Base-by-base conservation (phyloP, 2,113 vertebrate genomes). In the Mesocricetus auratus region DNA sequence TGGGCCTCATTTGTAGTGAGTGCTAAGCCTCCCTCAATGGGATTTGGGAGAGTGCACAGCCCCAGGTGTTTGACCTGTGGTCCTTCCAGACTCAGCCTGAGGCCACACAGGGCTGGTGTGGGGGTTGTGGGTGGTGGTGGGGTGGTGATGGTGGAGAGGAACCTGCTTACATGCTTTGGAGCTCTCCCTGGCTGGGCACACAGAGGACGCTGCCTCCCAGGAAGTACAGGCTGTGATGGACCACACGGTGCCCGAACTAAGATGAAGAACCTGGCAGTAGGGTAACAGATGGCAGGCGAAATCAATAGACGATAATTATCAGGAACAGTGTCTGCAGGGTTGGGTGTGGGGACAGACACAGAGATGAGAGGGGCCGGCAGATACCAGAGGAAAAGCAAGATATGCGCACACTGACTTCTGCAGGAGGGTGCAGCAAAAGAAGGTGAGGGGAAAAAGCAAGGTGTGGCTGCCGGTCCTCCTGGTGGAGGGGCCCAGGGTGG, bases 241-340 rank as follows among this genome's bases (percentile, higher is more conserved):
- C 36, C 24, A 79, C 85, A 88, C 19, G 82, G 60, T 36, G 50
- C 39, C 62, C 1, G 12, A 7, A 16, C 58, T 8, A 16, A 83
- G 47, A 94, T 42, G 47, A 64, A 88, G 92, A 86, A n/a, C 26
- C 0, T 1, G 29, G 0, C 11, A 90, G 22, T 0, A 56, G 60
- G 94, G 93, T 85, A 33, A 87, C 71, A 8, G 58, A 75, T 47
- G 5, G 39, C 21, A 0, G 83, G 87, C 58, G 87, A 73, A 74
- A 97, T 96, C 94, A 50, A 97, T 95, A 93, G 86, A 86, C 93
- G 87, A 74, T 86, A 89, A 97, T 96, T 96, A 96, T 78, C 94
- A 31, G 56, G 90, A 82, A 56, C 5, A 15, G 53, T 62, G 85
- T 90, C 90, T n/a, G 90, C 39, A 39, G 90, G 77, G 88, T 68